These are phyloP conservation scores for Premnoplex brunnescens DNA, from an alignment of 2,797 vertebrate species.

Conservation along the genomic window DNA sequence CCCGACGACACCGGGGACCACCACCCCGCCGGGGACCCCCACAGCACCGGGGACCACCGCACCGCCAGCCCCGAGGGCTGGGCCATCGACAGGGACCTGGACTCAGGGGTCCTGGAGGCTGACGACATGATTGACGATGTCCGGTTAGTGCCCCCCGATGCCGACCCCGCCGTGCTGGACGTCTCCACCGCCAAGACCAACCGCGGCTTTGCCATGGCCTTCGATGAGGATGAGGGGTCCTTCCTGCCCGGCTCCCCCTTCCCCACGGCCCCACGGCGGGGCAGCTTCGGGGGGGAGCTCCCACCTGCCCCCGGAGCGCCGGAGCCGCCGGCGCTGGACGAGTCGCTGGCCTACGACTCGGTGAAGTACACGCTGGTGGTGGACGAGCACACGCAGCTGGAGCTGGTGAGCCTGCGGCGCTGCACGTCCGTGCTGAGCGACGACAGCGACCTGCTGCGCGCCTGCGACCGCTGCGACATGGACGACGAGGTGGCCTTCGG, in stretches of 20 bases:
- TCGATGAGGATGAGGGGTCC: conserved; percentile 82
- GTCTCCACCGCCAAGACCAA: conserved; percentile 87
- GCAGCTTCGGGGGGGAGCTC: conserved; percentile 77
- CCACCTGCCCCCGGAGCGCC: conserved; percentile 64
- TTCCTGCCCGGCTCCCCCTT: conserved; percentile 74
- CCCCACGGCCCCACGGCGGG: conserved; percentile 70
- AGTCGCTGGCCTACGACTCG: conserved; percentile 91
- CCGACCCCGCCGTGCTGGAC: conserved; percentile 74
- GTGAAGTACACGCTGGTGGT: conserved; percentile 98
- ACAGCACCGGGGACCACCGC: not conserved
- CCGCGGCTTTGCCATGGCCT: conserved; percentile 86
- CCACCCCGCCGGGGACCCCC: not conserved
- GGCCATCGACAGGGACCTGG: conserved; percentile 24
- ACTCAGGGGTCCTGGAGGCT: conserved; percentile 46
- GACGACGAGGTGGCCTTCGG: conserved; percentile 77
- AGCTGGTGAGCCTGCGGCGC: conserved; percentile 93
- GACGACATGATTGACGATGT: conserved; percentile 53
- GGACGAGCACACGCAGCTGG: conserved; percentile 97
- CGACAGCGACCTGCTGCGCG: conserved; percentile 85
- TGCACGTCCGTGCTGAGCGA: conserved; percentile 92
- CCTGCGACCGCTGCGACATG: conserved; percentile 83
- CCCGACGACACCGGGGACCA: fast-evolving
- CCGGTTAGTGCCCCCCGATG: conserved; percentile 56
- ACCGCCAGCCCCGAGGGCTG: not conserved
- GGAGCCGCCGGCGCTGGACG: conserved; percentile 81